A percentile compares a stretch with the other conserved stretches of the same genome.
phyloP scores from a whole-genome alignment of 2,888 invertebrate genomes.

The Melolontha melolontha region DNA sequence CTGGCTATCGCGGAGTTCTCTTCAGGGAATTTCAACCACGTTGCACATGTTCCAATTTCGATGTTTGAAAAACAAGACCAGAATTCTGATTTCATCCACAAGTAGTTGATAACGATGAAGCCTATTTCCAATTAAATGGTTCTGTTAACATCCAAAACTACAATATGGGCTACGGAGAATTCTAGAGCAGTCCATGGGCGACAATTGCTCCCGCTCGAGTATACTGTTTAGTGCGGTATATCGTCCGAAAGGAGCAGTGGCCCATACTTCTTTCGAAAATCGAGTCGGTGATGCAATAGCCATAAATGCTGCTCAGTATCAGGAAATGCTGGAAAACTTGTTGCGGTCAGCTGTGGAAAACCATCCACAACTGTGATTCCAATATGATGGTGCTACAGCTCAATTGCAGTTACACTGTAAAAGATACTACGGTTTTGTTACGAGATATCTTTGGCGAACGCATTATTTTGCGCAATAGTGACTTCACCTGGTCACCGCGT shows the following conservation, averaged over 20 bases:
- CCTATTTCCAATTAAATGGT: no score
- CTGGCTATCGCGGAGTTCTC: neutral
- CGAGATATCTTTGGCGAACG: no score
- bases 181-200: neutral
- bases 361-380: no score
- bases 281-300: neutral
- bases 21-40: neutral
- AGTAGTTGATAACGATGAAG: neutral
- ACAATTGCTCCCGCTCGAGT: neutral
- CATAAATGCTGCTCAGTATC: neutral
- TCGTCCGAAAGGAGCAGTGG: no score
- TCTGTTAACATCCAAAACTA: no score
- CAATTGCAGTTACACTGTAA: no score
- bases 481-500: no score
- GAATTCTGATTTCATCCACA: no score
- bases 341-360: no score
- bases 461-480: neutral
- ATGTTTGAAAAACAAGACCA: no score
- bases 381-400: constrained; percentile 1
- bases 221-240: neutral
- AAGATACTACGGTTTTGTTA: neutral
- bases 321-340: neutral
- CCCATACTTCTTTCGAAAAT: neutral
- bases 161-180: no score
- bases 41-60: constrained; percentile 5